Evolutionary conservation across 2,797 vertebrate genomes (phyloP).

Genomic region (Enteromius paludinosus): DNA sequence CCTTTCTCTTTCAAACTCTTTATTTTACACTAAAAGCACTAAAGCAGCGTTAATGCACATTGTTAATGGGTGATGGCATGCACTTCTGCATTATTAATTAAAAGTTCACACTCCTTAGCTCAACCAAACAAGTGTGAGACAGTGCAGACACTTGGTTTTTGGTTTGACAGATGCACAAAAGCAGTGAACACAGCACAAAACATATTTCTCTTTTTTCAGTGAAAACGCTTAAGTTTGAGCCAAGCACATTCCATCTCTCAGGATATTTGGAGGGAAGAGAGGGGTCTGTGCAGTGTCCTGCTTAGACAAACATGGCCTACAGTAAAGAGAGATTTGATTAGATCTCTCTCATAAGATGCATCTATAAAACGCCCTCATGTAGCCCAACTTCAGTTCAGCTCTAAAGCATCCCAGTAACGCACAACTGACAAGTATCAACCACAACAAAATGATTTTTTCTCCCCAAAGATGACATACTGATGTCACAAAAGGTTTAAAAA

Average conservation of each 20-base stretch:
- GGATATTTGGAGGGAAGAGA: slow-evolving; percentile 33
- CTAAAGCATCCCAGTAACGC: not conserved
- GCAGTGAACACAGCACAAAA: slow-evolving; percentile 43
- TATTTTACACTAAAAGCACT: slow-evolving; percentile 5
- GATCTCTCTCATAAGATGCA: slow-evolving; percentile 23
- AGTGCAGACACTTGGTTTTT: slow-evolving; percentile 51
- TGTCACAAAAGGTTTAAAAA: not conserved
- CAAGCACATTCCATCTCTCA: slow-evolving; percentile 41
- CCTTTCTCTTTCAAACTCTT: not conserved
- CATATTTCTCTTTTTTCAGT: slow-evolving; percentile 52
- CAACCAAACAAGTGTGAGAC: slow-evolving; percentile 35
- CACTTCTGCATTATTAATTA: slow-evolving; percentile 64
- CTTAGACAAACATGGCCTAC: slow-evolving; percentile 7
- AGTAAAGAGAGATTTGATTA: slow-evolving; percentile 14
- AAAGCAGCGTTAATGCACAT: slow-evolving; percentile 53
- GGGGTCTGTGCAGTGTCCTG: slow-evolving; percentile 44
- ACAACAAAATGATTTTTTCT: not conserved
- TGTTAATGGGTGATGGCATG: slow-evolving; percentile 57
- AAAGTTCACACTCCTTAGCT: slow-evolving; percentile 35
- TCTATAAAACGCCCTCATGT: not conserved
- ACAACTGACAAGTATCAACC: not conserved
- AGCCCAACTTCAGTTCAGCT: not conserved
- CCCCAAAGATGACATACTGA: too few species aligned
- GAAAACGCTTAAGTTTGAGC: slow-evolving; percentile 18
- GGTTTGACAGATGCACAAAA: slow-evolving; percentile 48